phyloP scores from a whole-genome alignment of 2,888 invertebrate species.

The Brachypterus glaber region DNA sequence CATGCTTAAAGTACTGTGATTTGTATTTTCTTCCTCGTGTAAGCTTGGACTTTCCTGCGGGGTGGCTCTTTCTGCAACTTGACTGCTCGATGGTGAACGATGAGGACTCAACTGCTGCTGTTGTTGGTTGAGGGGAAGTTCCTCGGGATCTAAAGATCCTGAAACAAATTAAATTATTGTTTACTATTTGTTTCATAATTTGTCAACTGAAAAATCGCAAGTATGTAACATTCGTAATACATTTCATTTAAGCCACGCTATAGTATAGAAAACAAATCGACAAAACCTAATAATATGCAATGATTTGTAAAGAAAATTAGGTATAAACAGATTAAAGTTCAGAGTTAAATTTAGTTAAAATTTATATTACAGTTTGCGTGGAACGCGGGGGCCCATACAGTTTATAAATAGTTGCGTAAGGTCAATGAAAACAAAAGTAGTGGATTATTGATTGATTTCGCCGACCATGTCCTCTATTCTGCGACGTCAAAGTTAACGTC shows the following conservation, averaged over 20 bases:
- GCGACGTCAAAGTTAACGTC: too few relatives aligned
- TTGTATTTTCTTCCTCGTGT: slow-evolving; percentile 65
- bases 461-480: too few relatives aligned
- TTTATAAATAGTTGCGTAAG: slow-evolving; percentile 11
- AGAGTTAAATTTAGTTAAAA: too few relatives aligned
- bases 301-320: too few relatives aligned
- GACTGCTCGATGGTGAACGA: slow-evolving; percentile 35
- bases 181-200: neutral
- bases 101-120: slow-evolving; percentile 24
- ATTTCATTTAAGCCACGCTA: too few relatives aligned
- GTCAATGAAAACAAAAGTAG: slow-evolving; percentile 16
- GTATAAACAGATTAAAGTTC: too few relatives aligned
- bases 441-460: slow-evolving; percentile 19
- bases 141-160: slow-evolving; percentile 75
- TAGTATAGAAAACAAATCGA: too few relatives aligned
- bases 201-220: slow-evolving; percentile 7
- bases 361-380: too few relatives aligned
- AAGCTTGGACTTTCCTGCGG: slow-evolving; percentile 55
- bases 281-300: too few relatives aligned
- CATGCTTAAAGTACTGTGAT: slow-evolving; percentile 56
- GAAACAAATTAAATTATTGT: slow-evolving; percentile 32
- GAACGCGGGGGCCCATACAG: too few relatives aligned
- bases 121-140: slow-evolving; percentile 57
- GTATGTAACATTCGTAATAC: too few relatives aligned
- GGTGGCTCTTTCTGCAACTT: slow-evolving; percentile 46